Base-by-base conservation (phyloP, 2,797 vertebrate species). In the Alectoris magna region DNA sequence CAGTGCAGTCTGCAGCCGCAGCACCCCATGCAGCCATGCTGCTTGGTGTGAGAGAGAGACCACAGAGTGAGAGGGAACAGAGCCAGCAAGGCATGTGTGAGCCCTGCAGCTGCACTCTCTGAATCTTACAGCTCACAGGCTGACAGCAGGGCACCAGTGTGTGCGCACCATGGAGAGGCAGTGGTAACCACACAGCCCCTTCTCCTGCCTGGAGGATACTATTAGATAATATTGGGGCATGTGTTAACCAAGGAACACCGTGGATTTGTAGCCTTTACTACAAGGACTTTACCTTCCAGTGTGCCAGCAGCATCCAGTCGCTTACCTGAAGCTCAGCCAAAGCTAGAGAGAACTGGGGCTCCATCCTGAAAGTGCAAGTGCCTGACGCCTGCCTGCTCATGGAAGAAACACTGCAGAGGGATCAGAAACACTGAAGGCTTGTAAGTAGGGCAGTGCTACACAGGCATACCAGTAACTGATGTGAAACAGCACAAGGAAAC, bases 1-100 rank as follows among this genome's bases (percentile, higher is more conserved):
- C 80, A 74, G 82, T 5, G 43, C 64, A 84, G 80, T 60, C 71
- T 66, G 51, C 68, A 93, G 91, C 84, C 85, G 55, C 53, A 73
- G 87, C 88, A 92, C 91, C 92, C 84, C 94, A 74, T 6, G 91
- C 87, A 95, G 93, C 79, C 95, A 92, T 51, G 69, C 41, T 88
- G 68, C 84, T 70, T 67, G 15, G 31, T 9, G 38, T 29, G 69
- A 41, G 27, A 55, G 39, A 56, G 41, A 86, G 73, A 85, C 81
- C 87, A 92, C 88, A 86, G 82, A 79, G 63, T 55, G 56, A 56
- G 66, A 43, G 56, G 58, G 82, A 76, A 72, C 0, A 0, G 69
- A 58, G 60, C 66, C 46, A 74, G 44, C 0, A 0, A 38, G 53
- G 69, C 79, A 39, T 0, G 0, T 23, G 49, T 1, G 3, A 44